Evolutionary conservation across 2,113 vertebrate genomes (phyloP).

Genomic region (Ovis aries): DNA sequence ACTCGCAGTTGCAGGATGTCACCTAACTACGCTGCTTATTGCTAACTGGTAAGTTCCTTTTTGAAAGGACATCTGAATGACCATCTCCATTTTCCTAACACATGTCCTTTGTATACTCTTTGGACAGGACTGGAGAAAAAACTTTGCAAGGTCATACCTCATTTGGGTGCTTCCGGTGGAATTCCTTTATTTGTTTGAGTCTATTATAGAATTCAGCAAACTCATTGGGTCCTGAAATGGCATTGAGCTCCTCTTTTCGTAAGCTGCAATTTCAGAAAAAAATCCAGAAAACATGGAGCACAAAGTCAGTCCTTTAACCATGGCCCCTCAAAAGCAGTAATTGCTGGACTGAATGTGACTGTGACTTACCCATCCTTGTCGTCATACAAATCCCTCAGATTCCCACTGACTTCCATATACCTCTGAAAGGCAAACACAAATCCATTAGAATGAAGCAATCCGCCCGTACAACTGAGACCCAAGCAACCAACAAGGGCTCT

Average conservation of each 20-base stretch:
- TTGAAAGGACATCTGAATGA: not conserved
- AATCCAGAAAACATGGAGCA: not conserved
- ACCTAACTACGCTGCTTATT: not conserved
- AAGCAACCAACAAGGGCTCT: not conserved
- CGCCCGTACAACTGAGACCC: not conserved
- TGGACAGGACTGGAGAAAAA: not conserved
- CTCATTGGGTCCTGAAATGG: constrained; percentile 97
- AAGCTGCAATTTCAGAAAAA: constrained; percentile 77
- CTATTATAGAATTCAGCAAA: constrained; percentile 98
- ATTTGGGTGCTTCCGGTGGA: constrained; percentile 97
- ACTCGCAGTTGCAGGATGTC: not conserved
- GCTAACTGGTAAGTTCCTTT: not conserved
- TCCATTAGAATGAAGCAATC: constrained; percentile 2
- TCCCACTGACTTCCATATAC: constrained; percentile 96
- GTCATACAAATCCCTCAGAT: constrained; percentile 92
- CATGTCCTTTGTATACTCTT: not conserved
- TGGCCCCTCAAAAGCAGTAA: not conserved
- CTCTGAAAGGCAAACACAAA: constrained; percentile 81
- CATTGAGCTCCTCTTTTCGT: constrained; percentile 93
- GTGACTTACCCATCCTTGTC: constrained; percentile 95
- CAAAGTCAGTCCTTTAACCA: not conserved
- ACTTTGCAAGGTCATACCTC: constrained; percentile 82
- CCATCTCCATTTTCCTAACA: not conserved
- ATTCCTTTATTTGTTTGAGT: constrained; percentile 98
- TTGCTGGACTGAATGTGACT: not conserved